Conservation (phyloP, 2,797 vertebrate genomes). For the Megalops cyprinoides region DNA sequence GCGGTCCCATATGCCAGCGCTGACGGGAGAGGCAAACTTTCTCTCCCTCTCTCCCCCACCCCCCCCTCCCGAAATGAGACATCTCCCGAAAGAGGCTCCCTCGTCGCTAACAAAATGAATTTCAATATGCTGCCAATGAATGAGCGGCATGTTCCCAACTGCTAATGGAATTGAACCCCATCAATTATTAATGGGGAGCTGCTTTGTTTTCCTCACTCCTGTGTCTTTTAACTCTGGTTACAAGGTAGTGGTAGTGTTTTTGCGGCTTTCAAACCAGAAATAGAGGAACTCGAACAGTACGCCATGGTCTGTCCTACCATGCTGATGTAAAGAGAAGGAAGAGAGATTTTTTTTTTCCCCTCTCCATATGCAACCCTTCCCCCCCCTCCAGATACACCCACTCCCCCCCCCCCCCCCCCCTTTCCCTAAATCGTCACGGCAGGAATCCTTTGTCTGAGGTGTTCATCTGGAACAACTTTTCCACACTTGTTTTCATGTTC, state of each 20-base stretch:
- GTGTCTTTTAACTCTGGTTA: constrained; percentile 56
- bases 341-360: constrained; percentile 68
- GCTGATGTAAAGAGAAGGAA: constrained; percentile 40
- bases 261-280: constrained; percentile 40
- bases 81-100: constrained; percentile 67
- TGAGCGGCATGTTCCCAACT: constrained; percentile 55
- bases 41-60: constrained; percentile 55
- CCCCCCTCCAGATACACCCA: constrained; percentile 56
- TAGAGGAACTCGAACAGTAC: constrained; percentile 53
- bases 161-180: constrained; percentile 60
- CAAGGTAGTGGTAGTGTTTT: constrained; percentile 52
- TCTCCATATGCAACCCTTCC: constrained; percentile 58
- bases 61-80: constrained; percentile 53
- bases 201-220: constrained; percentile 61
- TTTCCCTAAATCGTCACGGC: constrained; percentile 80
- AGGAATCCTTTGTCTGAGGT: constrained; percentile 96
- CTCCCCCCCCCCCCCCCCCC: constrained; percentile 54
- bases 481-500: constrained; percentile 99
- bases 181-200: constrained; percentile 69
- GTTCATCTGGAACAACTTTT: constrained; percentile 99
- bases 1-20: constrained; percentile 76
- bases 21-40: constrained; percentile 67
- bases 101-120: constrained; percentile 71
- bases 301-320: not conserved
- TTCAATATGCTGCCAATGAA: constrained; percentile 69